Evolutionary conservation across 2,113 vertebrate genomes (phyloP).

Genomic region (Sterrhoptilus dennistouni): DNA sequence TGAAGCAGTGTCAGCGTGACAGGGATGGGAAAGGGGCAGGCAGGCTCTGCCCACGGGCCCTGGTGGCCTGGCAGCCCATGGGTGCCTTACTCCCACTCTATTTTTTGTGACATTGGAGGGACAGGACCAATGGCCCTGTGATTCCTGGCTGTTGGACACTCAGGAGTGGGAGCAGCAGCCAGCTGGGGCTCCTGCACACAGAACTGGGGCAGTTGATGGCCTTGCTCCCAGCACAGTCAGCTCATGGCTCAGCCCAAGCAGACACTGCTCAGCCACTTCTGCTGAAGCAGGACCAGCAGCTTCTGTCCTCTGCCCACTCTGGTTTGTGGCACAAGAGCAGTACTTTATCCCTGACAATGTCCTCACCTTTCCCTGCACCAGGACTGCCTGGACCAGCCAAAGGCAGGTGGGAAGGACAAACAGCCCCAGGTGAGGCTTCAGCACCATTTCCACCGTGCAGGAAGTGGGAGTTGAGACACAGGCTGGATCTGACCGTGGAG

Average conservation of each 20-base stretch:
- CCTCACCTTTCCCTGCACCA: fast-evolving
- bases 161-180: neutral
- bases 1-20: fast-evolving
- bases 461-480: fast-evolving
- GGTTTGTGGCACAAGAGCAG: neutral
- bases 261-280: fast-evolving
- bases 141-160: neutral
- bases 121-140: fast-evolving
- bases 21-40: neutral
- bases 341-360: fast-evolving
- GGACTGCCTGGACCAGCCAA: neutral
- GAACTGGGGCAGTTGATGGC: neutral
- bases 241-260: fast-evolving
- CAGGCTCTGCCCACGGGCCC: fast-evolving
- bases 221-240: fast-evolving
- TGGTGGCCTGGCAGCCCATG: neutral
- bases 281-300: neutral
- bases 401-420: neutral
- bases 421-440: neutral
- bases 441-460: neutral
- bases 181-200: fast-evolving
- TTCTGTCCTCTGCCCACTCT: fast-evolving
- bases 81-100: fast-evolving
- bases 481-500: fast-evolving
- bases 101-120: fast-evolving